Conservation (phyloP, 64 coral and sea anemone species). For the Montipora capricornis region DNA sequence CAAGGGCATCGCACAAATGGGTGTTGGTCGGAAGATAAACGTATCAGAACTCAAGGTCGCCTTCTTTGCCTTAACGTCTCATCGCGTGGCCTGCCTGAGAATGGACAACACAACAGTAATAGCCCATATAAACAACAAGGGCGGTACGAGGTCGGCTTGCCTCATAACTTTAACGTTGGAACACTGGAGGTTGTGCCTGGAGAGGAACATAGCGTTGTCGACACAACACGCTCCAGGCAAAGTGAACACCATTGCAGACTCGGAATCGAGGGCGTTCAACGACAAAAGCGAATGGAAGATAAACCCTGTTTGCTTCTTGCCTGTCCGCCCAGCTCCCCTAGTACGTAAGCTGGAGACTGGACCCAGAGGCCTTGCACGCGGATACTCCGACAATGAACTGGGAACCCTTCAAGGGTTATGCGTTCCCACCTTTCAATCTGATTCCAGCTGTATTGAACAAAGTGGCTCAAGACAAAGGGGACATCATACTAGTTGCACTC, state of each 20-base stretch:
- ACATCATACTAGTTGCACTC: neutral
- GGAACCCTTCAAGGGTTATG: slow-evolving; percentile 27
- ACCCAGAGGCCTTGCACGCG: neutral
- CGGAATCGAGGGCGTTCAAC: slow-evolving; percentile 17
- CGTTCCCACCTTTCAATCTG: slow-evolving; percentile 17
- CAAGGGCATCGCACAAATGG: neutral
- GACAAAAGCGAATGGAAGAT: neutral
- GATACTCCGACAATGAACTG: slow-evolving; percentile 29
- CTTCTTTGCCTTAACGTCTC: too few relatives aligned
- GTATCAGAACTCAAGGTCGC: slow-evolving; percentile 35
- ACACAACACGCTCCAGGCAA: slow-evolving; percentile 14
- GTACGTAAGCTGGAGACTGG: neutral
- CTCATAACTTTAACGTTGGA: slow-evolving; percentile 4
- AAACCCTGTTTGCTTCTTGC: neutral
- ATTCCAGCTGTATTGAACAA: slow-evolving; percentile 16
- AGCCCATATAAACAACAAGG: slow-evolving; percentile 27
- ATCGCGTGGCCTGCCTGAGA: slow-evolving; percentile 34
- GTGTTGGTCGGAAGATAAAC: neutral
- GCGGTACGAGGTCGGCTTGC: neutral
- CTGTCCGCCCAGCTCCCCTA: slow-evolving; percentile 2
- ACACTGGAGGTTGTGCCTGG: slow-evolving; percentile 21
- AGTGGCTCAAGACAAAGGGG: neutral
- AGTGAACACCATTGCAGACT: neutral
- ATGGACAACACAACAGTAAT: slow-evolving; percentile 45
- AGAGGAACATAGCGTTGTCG: neutral